Evolutionary conservation across 2,888 invertebrate species (phyloP), one percentile per base, ranked within the genome.

Genomic region (Polydrusus pterygomalis): DNA sequence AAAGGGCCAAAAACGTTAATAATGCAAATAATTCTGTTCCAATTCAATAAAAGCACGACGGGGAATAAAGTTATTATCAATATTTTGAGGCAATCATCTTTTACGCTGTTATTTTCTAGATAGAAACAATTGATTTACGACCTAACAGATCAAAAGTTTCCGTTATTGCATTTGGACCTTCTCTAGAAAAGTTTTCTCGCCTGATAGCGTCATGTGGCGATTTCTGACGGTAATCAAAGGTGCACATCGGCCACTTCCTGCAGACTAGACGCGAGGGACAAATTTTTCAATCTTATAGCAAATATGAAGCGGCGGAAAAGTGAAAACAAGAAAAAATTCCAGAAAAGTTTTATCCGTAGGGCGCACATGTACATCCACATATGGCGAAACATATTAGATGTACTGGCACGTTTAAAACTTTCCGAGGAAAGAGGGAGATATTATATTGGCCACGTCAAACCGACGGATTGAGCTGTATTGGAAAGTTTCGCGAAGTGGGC

Each of bases 401-500:
- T 83, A 85, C 83, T 81, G 78, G 82, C 83, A 84, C 85, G 84
- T 85, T 83, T 83, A 79, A 85, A 86, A 86, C 82, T 85, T 86
- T 79, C 77, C 70, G 13, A 17, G 62, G 62, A 76, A 63, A 71
- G 72, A 51, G 74, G 78, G 82, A 75, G 82, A 82, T 83, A 83
- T 83, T 83, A 85, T 84, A 84, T 83, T 77, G 80, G 80, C 79
- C 76, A 77, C 81, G 81, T 84, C 83, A 83, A 81, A 82, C 82
- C 81, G 72, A 51, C 73, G 79, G 79, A 81, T 81, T 80, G 80
- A 80, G 80, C 79, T 74, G 74, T 77, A 80, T 82, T 78, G 81
- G 75, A 80, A 81, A 82, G 78, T 81, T 81, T 75, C 65, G 70
- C 77, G 76, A 67, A 70, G 75, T 75, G 78, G 78, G 81, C 77